Conservation (phyloP, 1,140 invertebrate genomes). For the Notospermus geniculatus region DNA sequence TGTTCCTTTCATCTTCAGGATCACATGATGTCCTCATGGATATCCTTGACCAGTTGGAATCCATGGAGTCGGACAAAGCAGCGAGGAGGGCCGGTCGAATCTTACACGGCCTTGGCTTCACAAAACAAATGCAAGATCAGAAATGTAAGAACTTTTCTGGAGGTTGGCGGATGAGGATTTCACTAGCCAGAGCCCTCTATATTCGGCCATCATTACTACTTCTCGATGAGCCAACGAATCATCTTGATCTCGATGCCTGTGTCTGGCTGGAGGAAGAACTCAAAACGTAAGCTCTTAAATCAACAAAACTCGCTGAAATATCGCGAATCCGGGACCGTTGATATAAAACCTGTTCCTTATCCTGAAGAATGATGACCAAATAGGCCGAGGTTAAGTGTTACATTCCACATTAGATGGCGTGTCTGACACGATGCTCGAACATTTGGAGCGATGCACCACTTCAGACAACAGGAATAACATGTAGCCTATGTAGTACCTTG, state of each 20-base stretch:
- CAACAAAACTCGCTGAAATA: too few species aligned
- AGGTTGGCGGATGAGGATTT: slow-evolving; percentile 99
- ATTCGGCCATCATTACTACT: slow-evolving; percentile 52
- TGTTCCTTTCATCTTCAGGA: slow-evolving; percentile 60
- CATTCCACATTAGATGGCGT: too few species aligned
- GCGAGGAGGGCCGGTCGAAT: slow-evolving; percentile 91
- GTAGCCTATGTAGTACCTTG: too few species aligned
- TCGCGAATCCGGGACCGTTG: too few species aligned
- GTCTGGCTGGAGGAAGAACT: slow-evolving; percentile 99
- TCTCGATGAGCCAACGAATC: slow-evolving; percentile 70
- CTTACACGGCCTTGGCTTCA: slow-evolving; percentile 95
- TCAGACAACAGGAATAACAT: too few species aligned
- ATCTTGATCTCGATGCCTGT: slow-evolving; percentile 83
- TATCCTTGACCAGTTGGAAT: slow-evolving; percentile 95
- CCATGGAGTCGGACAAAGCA: slow-evolving; percentile 93
- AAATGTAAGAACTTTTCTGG: slow-evolving; percentile 52
- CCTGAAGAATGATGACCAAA: slow-evolving; percentile 10
- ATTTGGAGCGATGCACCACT: too few species aligned
- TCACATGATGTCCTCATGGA: slow-evolving; percentile 95
- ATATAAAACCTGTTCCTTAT: too few species aligned
- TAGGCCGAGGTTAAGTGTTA: slow-evolving; percentile 8
- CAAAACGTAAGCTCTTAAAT: slow-evolving; percentile 80
- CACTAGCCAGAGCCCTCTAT: slow-evolving; percentile 71
- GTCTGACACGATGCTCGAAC: too few species aligned
- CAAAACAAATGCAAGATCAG: slow-evolving; percentile 85